These are phyloP conservation scores for Lamproptera curius DNA, from an alignment of 2,888 invertebrate genomes.

Conservation along the genomic window DNA sequence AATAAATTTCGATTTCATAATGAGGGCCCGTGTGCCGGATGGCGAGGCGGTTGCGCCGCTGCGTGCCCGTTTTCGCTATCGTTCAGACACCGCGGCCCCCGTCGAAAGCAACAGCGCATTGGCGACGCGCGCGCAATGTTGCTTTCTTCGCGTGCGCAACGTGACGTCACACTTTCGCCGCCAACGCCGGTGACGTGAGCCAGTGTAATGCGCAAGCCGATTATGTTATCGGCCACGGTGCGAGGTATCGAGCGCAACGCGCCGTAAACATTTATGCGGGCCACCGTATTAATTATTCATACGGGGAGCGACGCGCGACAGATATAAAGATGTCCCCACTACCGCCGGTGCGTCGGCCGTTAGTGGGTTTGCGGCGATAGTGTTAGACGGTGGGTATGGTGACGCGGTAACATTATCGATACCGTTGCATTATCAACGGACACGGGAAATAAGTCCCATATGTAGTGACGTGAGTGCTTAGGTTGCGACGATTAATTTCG, in stretches of 20 bases:
- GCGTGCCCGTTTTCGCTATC: constrained; percentile 71
- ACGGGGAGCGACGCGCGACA: background rate
- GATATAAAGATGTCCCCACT: constrained; percentile 1
- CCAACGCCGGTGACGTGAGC: constrained; percentile 57
- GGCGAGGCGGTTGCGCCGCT: constrained; percentile 38
- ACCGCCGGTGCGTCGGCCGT: constrained; percentile 1
- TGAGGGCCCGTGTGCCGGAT: constrained; percentile 66
- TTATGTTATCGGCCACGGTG: constrained; percentile 26
- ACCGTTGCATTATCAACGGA: no score
- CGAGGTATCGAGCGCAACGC: constrained; percentile 22
- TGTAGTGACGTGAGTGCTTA: no score
- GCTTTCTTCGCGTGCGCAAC: constrained; percentile 69
- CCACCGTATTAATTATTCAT: constrained; percentile 24
- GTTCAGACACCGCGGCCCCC: constrained; percentile 62
- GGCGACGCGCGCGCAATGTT: constrained; percentile 64
- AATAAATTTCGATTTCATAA: constrained; percentile 68
- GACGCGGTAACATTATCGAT: no score
- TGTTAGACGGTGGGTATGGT: background rate
- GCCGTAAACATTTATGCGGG: constrained; percentile 24
- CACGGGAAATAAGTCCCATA: no score
- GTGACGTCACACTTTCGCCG: constrained; percentile 72
- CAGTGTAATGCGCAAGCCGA: constrained; percentile 55
- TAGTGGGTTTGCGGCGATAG: constrained; percentile 5
- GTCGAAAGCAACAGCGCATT: constrained; percentile 61
- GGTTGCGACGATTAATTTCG: no score